A percentile compares a stretch with the other conserved stretches of the same genome.
phyloP scores from a whole-genome alignment of 2,888 invertebrate genomes.

The Thysanoteuthis rhombus region DNA sequence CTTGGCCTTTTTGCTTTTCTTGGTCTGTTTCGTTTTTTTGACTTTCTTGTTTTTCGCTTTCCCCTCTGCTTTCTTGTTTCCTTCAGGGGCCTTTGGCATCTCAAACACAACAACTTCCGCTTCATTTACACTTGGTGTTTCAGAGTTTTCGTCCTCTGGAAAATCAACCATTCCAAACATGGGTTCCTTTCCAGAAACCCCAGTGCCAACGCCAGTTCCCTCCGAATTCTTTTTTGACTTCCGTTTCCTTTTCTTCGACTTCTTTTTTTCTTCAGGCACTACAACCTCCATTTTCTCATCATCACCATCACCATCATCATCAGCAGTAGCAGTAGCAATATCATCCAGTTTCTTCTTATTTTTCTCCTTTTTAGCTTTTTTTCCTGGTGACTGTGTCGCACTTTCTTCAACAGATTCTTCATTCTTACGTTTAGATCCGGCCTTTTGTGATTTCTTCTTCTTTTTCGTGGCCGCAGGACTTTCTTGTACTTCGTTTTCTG shows the following conservation, averaged over 20 bases:
- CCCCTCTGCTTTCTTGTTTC: neutral
- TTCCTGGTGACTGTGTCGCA: neutral
- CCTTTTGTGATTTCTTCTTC: neutral
- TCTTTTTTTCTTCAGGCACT: neutral
- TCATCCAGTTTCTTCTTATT: neutral
- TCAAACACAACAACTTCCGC: no score
- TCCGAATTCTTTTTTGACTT: no score
- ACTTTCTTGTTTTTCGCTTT: neutral
- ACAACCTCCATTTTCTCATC: neutral
- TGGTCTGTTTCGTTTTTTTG: neutral
- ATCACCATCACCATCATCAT: no score
- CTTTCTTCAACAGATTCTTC: neutral
- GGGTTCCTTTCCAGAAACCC: neutral
- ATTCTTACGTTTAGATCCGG: neutral
- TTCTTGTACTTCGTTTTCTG: constrained; percentile 19
- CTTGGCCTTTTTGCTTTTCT: neutral
- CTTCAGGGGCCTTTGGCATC: neutral
- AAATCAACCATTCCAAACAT: neutral
- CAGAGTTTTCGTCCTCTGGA: neutral
- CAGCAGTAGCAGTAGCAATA: neutral
- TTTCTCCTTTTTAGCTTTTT: neutral
- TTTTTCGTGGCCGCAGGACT: constrained; percentile 25
- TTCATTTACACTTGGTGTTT: no score
- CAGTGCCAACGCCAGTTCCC: no score
- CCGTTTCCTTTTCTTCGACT: neutral